Evolutionary conservation across 2,113 vertebrate genomes (phyloP), one percentile per base, ranked within the genome.

Genomic region (Heliornis fulica): DNA sequence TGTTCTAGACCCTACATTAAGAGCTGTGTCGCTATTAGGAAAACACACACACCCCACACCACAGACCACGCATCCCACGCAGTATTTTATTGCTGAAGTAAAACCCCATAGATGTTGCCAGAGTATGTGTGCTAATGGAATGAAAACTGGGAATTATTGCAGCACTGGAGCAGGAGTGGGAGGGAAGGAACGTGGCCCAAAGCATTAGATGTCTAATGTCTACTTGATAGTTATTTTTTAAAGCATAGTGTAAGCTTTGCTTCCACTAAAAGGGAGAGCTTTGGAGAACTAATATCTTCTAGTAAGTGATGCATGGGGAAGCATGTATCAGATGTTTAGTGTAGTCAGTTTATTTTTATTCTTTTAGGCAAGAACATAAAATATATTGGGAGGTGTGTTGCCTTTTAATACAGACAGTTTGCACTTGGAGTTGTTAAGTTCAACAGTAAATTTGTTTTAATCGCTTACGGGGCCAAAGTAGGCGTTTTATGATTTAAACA

Each of bases 121-220:
- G 46, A 60, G 36, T 57, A 32, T 21, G 15, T 19, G 10, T 19
- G 20, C 15, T 79, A 54, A 66, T 66, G 15, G 23, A 66, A 66
- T 53, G 53, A 60, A 53, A 59, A n/a, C n/a, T n/a, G n/a, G n/a
- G n/a, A n/a, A n/a, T n/a, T n/a, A n/a, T n/a, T n/a, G n/a, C n/a
- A 83, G 2, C 10, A 40, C 8, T 21, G 17, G 14, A 32, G 11
- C 46, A 1, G 3, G 8, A 10, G 2, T 2, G 8, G 11, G 1
- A 3, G 10, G 21, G 6, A 19, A 21, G 19, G 23, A 85, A 23
- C 3, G 2, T 25, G 14, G 6, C 53, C 50, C 15, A 65, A 15
- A 78, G 26, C 13, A 87, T 34, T 77, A 43, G 31, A 12, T 61
- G 7, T 51, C 45, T 46, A 15, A 34, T 41, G n/a, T 38, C 13